A percentile compares a stretch with the other conserved stretches of the same genome.
Evolutionary conservation across 2,797 vertebrate genomes (phyloP).

Genomic region (Phyllotis vaccarum): DNA sequence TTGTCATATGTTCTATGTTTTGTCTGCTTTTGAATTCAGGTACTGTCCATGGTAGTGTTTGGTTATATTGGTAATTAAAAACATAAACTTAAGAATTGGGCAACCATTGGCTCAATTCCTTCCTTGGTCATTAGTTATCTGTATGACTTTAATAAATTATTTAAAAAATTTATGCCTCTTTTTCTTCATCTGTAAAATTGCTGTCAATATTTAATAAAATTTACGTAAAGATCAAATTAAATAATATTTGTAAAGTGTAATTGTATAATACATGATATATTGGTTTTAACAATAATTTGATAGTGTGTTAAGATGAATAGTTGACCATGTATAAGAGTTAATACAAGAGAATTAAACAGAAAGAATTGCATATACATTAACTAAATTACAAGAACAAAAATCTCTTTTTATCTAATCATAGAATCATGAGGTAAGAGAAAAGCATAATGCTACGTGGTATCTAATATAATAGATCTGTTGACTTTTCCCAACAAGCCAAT

Average conservation of each 20-base stretch:
- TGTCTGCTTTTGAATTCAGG: not conserved
- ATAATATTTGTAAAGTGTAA: slow-evolving; percentile 44
- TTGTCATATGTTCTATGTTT: not conserved
- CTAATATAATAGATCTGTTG: not conserved
- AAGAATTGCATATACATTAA: slow-evolving; percentile 37
- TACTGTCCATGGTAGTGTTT: not conserved
- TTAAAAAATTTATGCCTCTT: slow-evolving; percentile 24
- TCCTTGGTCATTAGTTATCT: not conserved
- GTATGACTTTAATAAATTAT: slow-evolving; percentile 1
- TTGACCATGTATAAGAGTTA: slow-evolving; percentile 16
- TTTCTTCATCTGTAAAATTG: slow-evolving; percentile 37
- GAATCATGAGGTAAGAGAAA: not conserved
- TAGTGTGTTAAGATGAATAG: slow-evolving; percentile 35
- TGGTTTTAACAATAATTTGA: slow-evolving; percentile 37
- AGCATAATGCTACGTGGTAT: not conserved
- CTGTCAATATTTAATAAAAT: slow-evolving; percentile 18
- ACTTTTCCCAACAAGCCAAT: too few relatives aligned
- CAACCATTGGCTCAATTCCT: not conserved
- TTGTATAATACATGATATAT: slow-evolving; percentile 3
- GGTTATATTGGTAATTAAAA: slow-evolving; percentile 13
- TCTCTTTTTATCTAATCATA: not conserved
- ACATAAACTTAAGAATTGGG: slow-evolving; percentile 11
- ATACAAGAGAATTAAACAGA: slow-evolving; percentile 21
- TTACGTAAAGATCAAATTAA: slow-evolving; percentile 61
- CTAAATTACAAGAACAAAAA: slow-evolving; percentile 11